A percentile compares a stretch with the other conserved stretches of the same genome.
Evolutionary conservation across 2,888 invertebrate species (phyloP).

Genomic region (Dioctria rufipes): DNA sequence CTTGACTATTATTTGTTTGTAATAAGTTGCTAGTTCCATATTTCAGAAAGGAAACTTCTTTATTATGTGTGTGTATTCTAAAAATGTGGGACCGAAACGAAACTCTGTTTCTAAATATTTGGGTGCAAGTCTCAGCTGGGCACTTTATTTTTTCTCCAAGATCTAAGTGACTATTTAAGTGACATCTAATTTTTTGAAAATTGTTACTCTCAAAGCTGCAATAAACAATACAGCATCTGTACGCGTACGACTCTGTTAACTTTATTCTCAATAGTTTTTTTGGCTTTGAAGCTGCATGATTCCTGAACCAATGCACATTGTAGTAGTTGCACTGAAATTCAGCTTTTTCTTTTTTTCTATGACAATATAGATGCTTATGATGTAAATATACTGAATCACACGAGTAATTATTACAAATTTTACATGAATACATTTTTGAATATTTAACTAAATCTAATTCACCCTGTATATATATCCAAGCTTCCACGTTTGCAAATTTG

Average conservation of each 20-base stretch:
- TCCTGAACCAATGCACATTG: background rate
- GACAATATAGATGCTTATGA: background rate
- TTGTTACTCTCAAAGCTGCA: background rate
- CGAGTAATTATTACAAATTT: too few relatives aligned
- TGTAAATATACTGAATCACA: background rate
- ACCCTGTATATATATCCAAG: too few relatives aligned
- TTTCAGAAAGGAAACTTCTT: too few relatives aligned
- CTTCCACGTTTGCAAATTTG: too few relatives aligned
- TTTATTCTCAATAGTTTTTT: background rate
- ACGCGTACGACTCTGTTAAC: background rate
- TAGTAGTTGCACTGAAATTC: background rate
- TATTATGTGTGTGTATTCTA: background rate
- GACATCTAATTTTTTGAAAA: background rate
- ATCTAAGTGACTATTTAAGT: background rate
- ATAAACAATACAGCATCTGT: background rate
- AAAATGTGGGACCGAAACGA: background rate
- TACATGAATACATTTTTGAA: too few relatives aligned
- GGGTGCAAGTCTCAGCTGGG: background rate
- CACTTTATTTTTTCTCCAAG: background rate
- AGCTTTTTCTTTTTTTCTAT: background rate
- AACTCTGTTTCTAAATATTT: background rate
- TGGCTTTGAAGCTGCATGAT: background rate
- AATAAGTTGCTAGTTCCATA: too few relatives aligned
- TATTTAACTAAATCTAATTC: too few relatives aligned
- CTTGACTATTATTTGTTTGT: too few relatives aligned